A percentile compares a stretch with the other conserved stretches of the same genome.
These are phyloP conservation scores for Andrena cerasifolii DNA, from an alignment of 1,140 invertebrate species.

Conservation along the genomic window DNA sequence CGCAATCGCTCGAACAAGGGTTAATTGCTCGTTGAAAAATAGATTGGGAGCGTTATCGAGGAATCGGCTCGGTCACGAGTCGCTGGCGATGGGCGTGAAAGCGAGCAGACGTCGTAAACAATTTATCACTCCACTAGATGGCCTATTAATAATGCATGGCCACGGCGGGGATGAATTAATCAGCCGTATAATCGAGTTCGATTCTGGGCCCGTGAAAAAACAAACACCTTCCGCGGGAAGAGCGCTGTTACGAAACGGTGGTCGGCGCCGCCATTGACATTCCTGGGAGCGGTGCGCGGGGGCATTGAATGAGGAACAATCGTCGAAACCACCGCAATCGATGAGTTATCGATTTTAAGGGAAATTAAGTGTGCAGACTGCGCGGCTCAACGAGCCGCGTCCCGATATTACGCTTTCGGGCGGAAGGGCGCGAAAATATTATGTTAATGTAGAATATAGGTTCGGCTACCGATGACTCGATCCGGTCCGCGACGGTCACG, in stretches of 20 bases:
- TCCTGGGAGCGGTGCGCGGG: not conserved
- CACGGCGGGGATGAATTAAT: not conserved
- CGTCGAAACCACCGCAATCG: not conserved
- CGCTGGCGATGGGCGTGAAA: not conserved
- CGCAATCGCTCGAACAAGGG: no score
- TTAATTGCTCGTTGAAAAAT: not conserved
- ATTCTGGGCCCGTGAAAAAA: not conserved
- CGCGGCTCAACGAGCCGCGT: not conserved
- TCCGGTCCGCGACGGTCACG: no score
- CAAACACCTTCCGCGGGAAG: not conserved
- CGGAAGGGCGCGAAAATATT: not conserved
- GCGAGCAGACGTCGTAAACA: slow-evolving; percentile 7
- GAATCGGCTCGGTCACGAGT: not conserved
- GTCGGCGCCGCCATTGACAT: not conserved
- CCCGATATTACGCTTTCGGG: not conserved
- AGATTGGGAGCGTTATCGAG: not conserved
- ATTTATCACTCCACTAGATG: slow-evolving; percentile 24
- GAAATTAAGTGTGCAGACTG: not conserved
- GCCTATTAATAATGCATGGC: slow-evolving; percentile 10
- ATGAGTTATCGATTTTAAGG: not conserved
- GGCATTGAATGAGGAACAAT: not conserved
- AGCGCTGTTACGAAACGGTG: slow-evolving; percentile 11
- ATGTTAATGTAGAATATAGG: not conserved
- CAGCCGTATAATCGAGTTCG: slow-evolving; percentile 23
- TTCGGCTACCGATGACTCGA: no score